Evolutionary conservation across 2,113 vertebrate genomes (phyloP).

Genomic region (Oreotrochilus melanogaster): DNA sequence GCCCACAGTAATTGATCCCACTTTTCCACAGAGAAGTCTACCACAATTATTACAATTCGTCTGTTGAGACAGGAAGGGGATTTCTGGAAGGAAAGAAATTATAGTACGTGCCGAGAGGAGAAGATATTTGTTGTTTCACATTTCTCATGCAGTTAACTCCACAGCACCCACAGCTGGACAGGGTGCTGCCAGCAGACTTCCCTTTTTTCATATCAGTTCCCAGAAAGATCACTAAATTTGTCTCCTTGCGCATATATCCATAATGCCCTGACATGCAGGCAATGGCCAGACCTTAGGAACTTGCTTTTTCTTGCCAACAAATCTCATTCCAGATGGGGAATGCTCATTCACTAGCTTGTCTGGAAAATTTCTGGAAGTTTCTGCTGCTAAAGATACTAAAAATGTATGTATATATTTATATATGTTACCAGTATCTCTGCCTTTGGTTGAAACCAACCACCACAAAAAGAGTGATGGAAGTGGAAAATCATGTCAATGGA

Average conservation of each 20-base stretch:
- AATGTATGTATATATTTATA: neutral
- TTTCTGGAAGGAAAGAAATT: neutral
- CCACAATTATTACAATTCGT: neutral
- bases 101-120: neutral
- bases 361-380: neutral
- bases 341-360: neutral
- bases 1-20: neutral
- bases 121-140: neutral
- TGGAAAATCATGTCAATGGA: constrained; percentile 46
- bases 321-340: neutral
- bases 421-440: neutral
- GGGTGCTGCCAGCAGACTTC: neutral
- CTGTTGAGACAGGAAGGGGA: neutral
- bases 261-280: neutral
- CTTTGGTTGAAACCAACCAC: neutral
- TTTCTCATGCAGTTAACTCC: neutral
- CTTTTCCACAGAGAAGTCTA: neutral
- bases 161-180: neutral
- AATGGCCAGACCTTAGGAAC: neutral
- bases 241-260: neutral
- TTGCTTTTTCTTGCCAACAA: neutral
- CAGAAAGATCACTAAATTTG: constrained; percentile 21
- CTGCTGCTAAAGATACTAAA: constrained; percentile 2
- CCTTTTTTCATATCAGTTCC: constrained; percentile 8
- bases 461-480: neutral